phyloP scores from a whole-genome alignment of 2,797 vertebrate genomes.

The Microchirus variegatus region DNA sequence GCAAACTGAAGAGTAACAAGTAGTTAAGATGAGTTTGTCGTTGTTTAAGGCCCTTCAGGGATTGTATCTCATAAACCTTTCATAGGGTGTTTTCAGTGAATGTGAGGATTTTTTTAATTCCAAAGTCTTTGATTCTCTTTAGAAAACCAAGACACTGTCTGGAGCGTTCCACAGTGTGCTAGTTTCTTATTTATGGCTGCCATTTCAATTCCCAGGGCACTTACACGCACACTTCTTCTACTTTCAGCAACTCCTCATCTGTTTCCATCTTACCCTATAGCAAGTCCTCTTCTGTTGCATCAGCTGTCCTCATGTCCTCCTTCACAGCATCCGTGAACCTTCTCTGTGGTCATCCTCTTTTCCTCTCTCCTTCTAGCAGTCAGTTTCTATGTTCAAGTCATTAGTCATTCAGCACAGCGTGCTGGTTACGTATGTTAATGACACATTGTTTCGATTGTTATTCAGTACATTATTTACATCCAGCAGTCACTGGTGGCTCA shows the following conservation, averaged over 20 bases:
- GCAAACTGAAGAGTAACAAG: conserved; percentile 42
- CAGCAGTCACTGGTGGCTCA: conserved; percentile 43
- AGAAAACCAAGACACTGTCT: conserved; percentile 37
- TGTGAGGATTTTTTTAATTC: conserved; percentile 51
- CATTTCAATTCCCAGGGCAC: conserved; percentile 55
- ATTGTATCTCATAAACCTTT: conserved; percentile 60
- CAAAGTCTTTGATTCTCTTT: conserved; percentile 52
- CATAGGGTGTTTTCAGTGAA: conserved; percentile 49
- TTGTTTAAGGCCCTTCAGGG: conserved; percentile 59
- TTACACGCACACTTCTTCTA: conserved; percentile 48
- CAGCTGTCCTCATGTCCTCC: no score
- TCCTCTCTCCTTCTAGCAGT: conserved; percentile 17
- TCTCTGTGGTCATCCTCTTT: no score
- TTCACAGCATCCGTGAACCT: no score
- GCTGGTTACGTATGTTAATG: conserved; percentile 68
- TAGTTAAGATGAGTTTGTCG: conserved; percentile 50
- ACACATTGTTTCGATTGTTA: conserved; percentile 69
- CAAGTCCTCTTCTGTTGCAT: no score
- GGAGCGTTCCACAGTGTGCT: conserved; percentile 34
- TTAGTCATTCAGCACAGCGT: conserved; percentile 60
- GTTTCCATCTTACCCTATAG: no score
- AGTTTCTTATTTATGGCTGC: conserved; percentile 25
- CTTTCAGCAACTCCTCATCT: no score
- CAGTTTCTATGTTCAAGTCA: conserved; percentile 46
- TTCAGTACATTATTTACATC: conserved; percentile 55